Base-by-base conservation (phyloP, 2,888 invertebrate species). In the Cantharis nigra region DNA sequence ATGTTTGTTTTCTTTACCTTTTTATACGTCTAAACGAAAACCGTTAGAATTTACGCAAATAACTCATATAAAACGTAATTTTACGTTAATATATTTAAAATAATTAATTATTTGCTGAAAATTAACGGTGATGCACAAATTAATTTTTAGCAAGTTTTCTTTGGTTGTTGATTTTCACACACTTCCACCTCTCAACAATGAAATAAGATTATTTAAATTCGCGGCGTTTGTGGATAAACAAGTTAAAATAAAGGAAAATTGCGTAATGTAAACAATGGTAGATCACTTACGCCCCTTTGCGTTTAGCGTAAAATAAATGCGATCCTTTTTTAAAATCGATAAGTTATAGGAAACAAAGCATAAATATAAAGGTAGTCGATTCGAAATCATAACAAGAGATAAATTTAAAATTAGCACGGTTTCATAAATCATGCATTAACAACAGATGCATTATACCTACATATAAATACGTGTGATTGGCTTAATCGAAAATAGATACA, bases 401-500 rank as follows among this genome's bases (percentile, higher is more conserved):
- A 71, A 78, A 76, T 78, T 76, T 74, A 77, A 79, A 77, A 77
- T 75, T 70, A 72, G 85, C 83, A 85, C 84, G 85, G 85, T 82
- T 83, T 83, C 77, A 87, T 88, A 88, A 87, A 88, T 88, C 88
- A 87, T 79, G 80, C 79, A 84, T 84, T 85, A 85, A 84, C 84
- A 85, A 86, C 87, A 88, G 88, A 88, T 88, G 88, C 87, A 86
- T 86, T 86, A 49, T 49, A 83, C 86, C 65, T 67, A 83, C 86
- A 85, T 84, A 84, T 85, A 85, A 83, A 84, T 84, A 86, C 86
- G 86, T 85, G 86, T 86, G 87, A 87, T 87, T 87, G 87, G 87
- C 80, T 83, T 84, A 80, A 82, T 82, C 82, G 81, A 81, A 81
- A 83, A 81, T 84, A 83, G 85, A 86, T 85, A 87, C 85, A 85